Conservation (phyloP, 2,797 vertebrate species). For the Petrocephalus sullivani region DNA sequence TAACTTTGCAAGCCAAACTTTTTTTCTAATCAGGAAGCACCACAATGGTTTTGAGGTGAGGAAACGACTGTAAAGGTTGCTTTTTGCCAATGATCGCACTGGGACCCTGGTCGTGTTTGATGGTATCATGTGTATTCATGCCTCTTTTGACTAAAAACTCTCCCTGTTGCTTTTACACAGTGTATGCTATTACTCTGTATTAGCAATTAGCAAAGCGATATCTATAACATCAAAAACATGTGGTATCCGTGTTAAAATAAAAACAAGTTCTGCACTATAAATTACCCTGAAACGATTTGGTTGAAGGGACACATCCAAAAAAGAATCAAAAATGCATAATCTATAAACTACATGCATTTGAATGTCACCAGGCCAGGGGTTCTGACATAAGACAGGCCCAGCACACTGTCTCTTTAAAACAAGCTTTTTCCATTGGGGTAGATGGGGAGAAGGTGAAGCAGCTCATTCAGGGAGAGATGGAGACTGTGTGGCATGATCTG, state of each 20-base stretch:
- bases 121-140: neutral
- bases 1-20: neutral
- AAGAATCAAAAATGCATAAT: neutral
- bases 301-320: neutral
- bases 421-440: slow-evolving; percentile 30
- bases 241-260: neutral
- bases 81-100: slow-evolving; percentile 14
- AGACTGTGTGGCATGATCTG: slow-evolving; percentile 9
- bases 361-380: neutral
- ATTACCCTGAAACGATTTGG: neutral
- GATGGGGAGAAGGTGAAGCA: slow-evolving; percentile 12
- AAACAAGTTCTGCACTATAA: neutral
- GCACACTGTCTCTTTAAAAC: slow-evolving; percentile 21
- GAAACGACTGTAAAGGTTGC: neutral
- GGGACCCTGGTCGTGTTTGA: neutral
- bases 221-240: neutral
- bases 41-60: neutral
- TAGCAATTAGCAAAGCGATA: neutral
- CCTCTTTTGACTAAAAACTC: neutral
- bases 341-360: neutral
- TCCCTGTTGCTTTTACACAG: neutral
- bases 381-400: neutral
- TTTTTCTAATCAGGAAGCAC: neutral
- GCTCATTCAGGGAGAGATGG: slow-evolving; percentile 16
- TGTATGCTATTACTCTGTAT: neutral